A percentile compares a stretch with the other conserved stretches of the same genome.
Evolutionary conservation across 2,888 invertebrate species (phyloP).

Genomic region (Sesia bembeciformis): DNA sequence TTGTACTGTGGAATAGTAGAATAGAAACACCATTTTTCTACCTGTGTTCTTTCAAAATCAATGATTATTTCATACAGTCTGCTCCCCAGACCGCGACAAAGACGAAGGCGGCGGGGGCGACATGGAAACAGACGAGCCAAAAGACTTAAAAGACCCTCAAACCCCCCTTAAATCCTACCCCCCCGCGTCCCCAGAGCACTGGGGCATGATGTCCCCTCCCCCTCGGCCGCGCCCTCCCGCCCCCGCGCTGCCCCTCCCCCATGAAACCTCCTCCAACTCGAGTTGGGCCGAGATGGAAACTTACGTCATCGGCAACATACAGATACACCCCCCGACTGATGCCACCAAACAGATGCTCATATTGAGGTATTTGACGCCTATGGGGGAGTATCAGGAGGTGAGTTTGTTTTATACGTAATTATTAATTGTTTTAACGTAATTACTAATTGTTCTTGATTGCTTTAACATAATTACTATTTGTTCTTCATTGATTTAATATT

Average conservation of each 20-base stretch:
- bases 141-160: constrained; percentile 35
- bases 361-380: constrained; percentile 93
- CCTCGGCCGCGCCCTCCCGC: constrained; percentile 29
- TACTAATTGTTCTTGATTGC: too few species aligned
- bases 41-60: too few species aligned
- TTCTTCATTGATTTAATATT: too few species aligned
- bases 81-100: constrained; percentile 34
- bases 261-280: constrained; percentile 84
- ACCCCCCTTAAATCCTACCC: constrained; percentile 15
- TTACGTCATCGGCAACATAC: constrained; percentile 89
- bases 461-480: too few species aligned
- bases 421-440: neutral
- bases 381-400: constrained; percentile 98
- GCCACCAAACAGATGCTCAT: constrained; percentile 95
- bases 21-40: too few species aligned
- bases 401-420: constrained; percentile 2
- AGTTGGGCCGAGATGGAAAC: constrained; percentile 94
- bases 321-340: constrained; percentile 90
- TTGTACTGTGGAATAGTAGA: too few species aligned
- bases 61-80: neutral
- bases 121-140: constrained; percentile 27
- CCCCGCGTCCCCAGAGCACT: constrained; percentile 30
- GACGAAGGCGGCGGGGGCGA: constrained; percentile 48
- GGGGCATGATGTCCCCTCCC: constrained; percentile 65
- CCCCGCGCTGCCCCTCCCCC: constrained; percentile 17